Evolutionary conservation across 2,888 invertebrate species (phyloP).

Genomic region (Spilarctia lutea): DNA sequence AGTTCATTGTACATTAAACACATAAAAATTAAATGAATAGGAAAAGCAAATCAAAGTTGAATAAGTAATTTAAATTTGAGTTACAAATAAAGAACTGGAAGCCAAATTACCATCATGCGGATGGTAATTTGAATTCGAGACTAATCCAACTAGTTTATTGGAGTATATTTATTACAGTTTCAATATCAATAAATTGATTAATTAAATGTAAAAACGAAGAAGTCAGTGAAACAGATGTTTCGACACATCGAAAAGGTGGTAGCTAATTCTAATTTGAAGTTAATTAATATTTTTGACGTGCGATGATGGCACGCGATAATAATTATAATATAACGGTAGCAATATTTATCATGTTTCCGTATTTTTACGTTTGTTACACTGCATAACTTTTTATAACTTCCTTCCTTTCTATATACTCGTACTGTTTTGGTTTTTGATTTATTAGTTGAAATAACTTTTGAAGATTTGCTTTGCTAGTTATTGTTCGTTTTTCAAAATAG

Average conservation of each 20-base stretch:
- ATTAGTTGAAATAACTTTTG: background rate
- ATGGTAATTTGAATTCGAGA: background rate
- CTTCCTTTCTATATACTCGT: slow-evolving; percentile 7
- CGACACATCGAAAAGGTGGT: slow-evolving; percentile 33
- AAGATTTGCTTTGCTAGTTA: background rate
- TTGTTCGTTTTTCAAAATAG: background rate
- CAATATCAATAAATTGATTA: slow-evolving; percentile 17
- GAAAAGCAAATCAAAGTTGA: background rate
- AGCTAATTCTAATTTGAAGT: slow-evolving; percentile 41
- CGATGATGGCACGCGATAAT: slow-evolving; percentile 48
- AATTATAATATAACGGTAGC: slow-evolving; percentile 49
- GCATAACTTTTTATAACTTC: slow-evolving; percentile 19
- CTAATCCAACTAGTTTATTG: background rate
- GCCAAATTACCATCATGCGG: too few relatives aligned
- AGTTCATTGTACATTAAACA: background rate
- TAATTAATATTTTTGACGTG: slow-evolving; percentile 36
- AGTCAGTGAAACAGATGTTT: slow-evolving; percentile 42
- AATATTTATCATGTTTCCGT: slow-evolving; percentile 35
- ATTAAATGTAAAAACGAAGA: slow-evolving; percentile 13
- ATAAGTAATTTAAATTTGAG: background rate
- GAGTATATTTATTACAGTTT: background rate
- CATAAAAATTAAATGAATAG: background rate
- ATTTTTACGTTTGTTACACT: slow-evolving; percentile 44
- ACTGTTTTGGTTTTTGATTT: background rate
- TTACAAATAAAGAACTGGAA: background rate